Evolutionary conservation across 2,797 vertebrate genomes (phyloP), one percentile per base, ranked within the genome.

Genomic region (Toxotes lorentzi): DNA sequence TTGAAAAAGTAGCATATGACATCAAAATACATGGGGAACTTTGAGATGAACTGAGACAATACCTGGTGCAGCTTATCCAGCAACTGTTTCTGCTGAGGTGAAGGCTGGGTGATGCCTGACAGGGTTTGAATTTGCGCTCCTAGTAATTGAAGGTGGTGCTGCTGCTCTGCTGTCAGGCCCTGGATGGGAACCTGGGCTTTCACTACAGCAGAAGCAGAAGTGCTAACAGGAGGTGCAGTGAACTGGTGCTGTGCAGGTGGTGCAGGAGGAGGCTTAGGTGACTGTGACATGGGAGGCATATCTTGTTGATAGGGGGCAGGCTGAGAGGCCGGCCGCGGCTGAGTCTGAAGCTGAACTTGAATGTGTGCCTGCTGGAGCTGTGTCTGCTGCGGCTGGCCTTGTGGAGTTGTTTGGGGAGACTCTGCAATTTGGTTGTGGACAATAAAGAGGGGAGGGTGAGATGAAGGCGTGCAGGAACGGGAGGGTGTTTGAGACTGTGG

Each of bases 11-110:
- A 35, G 50, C 47, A 48, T n/a, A 24, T 17, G 32, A 23, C 7
- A 13, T 47, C 32, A 48, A 48, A 45, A 70, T 32, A 47, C 6
- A 53, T 16, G 40, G 19, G 11, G 23, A 24, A 1, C 0, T 53
- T n/a, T 40, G 24, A n/a, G 12, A 4, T 32, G 30, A 75, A 19
- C 1, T 16, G 47, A 45, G 13, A 62, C 10, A 24, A 19, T 95
- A 98, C 97, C 97, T 98, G 97, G 86, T 97, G 97, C 70, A 97
- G 96, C 83, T 97, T 96, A 60, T 99, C 97, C 90, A 97, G 87
- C 47, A 97, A 93, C 84, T 95, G 96, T 89, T 97, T 98, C 88
- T 96, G 95, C 78, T 97, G 97, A 45, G 92, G 92, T 8, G 94
- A 92, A 5, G 96, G 93, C 66, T 95, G 96, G 47, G 88, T 61